Evolutionary conservation across 2,888 invertebrate genomes (phyloP).

Genomic region (Notodonta dromedarius): DNA sequence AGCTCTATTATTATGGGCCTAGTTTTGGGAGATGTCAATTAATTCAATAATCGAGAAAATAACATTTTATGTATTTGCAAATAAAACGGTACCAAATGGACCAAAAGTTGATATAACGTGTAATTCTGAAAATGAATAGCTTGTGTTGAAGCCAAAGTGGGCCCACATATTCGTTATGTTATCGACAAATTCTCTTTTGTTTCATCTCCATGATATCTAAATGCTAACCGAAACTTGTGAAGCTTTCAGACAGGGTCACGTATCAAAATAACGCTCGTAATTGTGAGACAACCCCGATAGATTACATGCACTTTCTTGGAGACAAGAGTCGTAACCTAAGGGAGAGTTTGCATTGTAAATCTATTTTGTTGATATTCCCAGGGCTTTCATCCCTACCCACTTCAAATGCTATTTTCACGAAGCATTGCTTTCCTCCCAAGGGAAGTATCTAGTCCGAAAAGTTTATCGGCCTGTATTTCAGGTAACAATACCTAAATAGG

Average conservation of each 20-base stretch:
- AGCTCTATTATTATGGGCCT: no score
- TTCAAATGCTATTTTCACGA: no score
- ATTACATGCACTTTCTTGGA: background rate
- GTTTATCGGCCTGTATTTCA: no score
- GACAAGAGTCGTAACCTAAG: background rate
- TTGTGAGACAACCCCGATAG: background rate
- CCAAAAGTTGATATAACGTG: background rate
- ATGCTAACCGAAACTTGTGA: background rate
- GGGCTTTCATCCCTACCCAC: no score
- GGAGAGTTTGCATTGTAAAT: no score
- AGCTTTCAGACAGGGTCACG: constrained; percentile 3
- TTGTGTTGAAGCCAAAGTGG: background rate
- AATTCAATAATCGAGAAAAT: no score
- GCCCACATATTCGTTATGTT: background rate
- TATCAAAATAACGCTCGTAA: background rate
- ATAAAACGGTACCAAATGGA: background rate
- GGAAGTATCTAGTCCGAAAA: no score
- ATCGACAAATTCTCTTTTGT: background rate
- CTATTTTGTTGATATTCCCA: no score
- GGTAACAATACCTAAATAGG: no score
- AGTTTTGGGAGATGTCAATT: no score
- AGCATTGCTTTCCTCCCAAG: no score
- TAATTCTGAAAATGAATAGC: no score
- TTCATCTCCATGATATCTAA: background rate
- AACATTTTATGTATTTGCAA: background rate